Conservation (phyloP, 2,113 vertebrate genomes). For the Furnarius figulus region DNA sequence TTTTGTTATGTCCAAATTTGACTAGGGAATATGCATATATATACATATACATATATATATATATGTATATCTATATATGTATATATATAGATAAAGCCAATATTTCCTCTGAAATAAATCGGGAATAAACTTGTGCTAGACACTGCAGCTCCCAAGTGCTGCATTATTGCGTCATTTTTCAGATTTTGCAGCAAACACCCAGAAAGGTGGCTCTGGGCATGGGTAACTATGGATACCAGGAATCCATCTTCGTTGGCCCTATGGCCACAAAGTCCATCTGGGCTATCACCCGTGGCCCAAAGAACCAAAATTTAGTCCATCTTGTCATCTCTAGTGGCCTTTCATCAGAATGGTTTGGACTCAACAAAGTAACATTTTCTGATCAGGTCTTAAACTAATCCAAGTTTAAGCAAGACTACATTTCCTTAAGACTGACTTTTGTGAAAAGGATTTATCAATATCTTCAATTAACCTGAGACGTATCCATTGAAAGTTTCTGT, state of each 20-base stretch:
- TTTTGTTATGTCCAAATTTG: neutral
- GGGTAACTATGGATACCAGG: neutral
- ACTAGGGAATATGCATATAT: neutral
- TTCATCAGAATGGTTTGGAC: neutral
- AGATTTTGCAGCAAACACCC: neutral
- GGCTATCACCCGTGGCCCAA: neutral
- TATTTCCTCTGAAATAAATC: neutral
- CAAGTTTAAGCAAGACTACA: fast-evolving
- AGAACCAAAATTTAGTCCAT: neutral
- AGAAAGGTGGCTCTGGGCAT: neutral
- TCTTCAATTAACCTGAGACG: neutral
- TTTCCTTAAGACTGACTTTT: neutral
- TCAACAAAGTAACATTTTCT: neutral
- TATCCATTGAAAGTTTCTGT: neutral
- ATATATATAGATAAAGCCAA: neutral
- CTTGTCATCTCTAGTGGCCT: neutral
- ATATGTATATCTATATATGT: neutral
- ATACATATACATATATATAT: neutral
- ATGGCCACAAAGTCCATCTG: neutral
- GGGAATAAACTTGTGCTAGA: neutral
- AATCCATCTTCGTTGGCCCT: neutral
- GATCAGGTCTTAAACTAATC: neutral
- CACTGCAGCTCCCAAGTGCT: neutral
- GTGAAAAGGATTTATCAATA: neutral
- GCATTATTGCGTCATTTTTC: neutral